Evolutionary conservation across 2,797 vertebrate genomes (phyloP).

Genomic region (Pygocentrus nattereri): DNA sequence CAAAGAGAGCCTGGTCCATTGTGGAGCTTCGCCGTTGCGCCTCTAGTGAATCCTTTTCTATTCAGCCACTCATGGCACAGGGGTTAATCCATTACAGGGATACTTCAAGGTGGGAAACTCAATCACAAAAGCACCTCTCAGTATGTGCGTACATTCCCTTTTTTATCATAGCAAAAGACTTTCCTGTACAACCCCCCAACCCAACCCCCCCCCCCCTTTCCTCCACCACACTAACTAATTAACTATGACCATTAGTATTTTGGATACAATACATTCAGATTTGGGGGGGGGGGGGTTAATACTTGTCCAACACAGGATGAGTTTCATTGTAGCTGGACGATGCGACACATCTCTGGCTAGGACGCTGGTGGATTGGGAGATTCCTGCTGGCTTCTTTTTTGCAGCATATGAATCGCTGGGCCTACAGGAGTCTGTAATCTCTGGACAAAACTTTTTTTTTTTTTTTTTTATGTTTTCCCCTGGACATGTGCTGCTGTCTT

Average conservation of each 20-base stretch:
- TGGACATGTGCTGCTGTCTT: slow-evolving; percentile 69
- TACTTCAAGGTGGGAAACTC: slow-evolving; percentile 74
- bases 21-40: slow-evolving; percentile 70
- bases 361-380: slow-evolving; percentile 70
- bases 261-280: slow-evolving; percentile 36
- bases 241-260: slow-evolving; percentile 53
- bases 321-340: slow-evolving; percentile 71
- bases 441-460: slow-evolving; percentile 71
- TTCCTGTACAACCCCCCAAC: slow-evolving; percentile 18
- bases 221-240: slow-evolving; percentile 52
- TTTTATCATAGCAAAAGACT: slow-evolving; percentile 50
- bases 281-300: slow-evolving; percentile 50
- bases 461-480: slow-evolving; percentile 59
- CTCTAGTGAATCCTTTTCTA: slow-evolving; percentile 76
- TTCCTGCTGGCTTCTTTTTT: slow-evolving; percentile 84
- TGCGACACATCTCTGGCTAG: slow-evolving; percentile 69
- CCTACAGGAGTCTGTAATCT: slow-evolving; percentile 85
- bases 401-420: slow-evolving; percentile 76
- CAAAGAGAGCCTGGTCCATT: slow-evolving; percentile 76
- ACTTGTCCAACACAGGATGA: slow-evolving; percentile 72
- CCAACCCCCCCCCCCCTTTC: slow-evolving; percentile 21
- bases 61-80: slow-evolving; percentile 70
- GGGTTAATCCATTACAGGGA: slow-evolving; percentile 77
- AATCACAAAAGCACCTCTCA: slow-evolving; percentile 69
- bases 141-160: slow-evolving; percentile 29